Evolutionary conservation across 64 coral and sea anemone species (phyloP).

Genomic region (Trachythela sp.): DNA sequence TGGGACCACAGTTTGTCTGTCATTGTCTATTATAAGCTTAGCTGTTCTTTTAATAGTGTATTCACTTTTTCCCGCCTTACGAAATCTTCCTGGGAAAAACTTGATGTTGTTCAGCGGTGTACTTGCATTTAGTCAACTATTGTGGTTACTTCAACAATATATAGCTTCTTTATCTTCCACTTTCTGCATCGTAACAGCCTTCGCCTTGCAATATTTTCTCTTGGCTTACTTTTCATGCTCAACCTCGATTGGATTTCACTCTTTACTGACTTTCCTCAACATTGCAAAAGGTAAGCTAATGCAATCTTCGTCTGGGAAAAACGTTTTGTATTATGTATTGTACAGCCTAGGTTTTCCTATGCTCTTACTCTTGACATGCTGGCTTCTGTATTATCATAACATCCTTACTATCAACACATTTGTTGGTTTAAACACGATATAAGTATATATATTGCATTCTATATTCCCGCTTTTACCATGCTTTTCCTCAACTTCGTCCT

Average conservation of each 20-base stretch:
- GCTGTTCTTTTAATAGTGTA: background rate
- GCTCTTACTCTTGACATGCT: background rate
- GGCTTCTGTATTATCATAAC: background rate
- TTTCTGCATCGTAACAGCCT: background rate
- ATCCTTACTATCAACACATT: background rate
- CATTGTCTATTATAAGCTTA: background rate
- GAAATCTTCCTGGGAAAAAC: background rate
- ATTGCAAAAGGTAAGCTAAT: background rate
- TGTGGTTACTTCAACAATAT: background rate
- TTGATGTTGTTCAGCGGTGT: background rate
- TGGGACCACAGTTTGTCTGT: background rate
- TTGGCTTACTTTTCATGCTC: background rate
- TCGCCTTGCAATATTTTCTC: background rate
- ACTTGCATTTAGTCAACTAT: background rate
- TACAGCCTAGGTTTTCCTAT: background rate
- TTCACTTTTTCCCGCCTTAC: background rate
- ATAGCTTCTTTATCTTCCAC: background rate
- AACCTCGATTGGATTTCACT: background rate
- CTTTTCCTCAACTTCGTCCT: background rate
- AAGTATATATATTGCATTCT: background rate
- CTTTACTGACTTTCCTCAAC: background rate
- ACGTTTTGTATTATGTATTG: background rate
- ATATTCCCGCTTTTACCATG: background rate
- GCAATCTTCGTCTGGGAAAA: background rate
- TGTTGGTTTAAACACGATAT: background rate